Base-by-base conservation (phyloP, 2,113 vertebrate species). In the Bagarius yarrelli region DNA sequence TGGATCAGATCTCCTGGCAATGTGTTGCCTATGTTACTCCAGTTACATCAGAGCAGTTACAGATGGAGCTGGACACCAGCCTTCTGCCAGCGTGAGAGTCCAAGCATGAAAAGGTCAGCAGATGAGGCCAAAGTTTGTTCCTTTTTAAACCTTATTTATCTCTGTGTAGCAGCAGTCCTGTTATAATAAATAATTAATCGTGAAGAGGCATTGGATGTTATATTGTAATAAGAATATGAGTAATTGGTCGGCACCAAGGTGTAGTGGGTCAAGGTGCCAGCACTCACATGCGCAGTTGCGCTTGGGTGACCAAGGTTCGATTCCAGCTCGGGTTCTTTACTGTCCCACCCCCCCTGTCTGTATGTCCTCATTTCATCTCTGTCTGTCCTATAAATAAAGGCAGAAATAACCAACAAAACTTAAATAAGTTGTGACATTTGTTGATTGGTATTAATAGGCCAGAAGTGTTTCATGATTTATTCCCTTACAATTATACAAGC, bases 1-100 rank as follows among this genome's bases (percentile, higher is more conserved):
- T 79, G 82, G 85, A 87, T 88, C 84, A 81, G 81, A 74, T 88
- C 79, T 85, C 83, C 63, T 19, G 59, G 78, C 76, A 76, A 36
- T 40, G 72, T 55, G 59, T 67, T 21, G 21, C 32, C 74, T 81
- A 36, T 23, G 27, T 70, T 66, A 77, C 40, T 88, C 83, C 30
- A 15, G 81, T 88, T 88, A 87, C 87, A 84, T 16, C 44, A 23
- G 75, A 74, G 66, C 34, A 36, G 61, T 59, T 73, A 81, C 47
- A 40, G 27, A 63, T 50, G 57, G 69, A 80, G 59, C 56, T 25
- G 76, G 55, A 56, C 75, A 76, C 72, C 53, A 82, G 34, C 30
- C 36, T 59, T n/a, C 64, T 66, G 81, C 70, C 82, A 86, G 61
- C 5, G 16, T 53, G 30, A 25, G 76, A 76, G 60, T 34, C 59